Conservation (phyloP, 2,797 vertebrate species). For the Hozukius guyotensis region DNA sequence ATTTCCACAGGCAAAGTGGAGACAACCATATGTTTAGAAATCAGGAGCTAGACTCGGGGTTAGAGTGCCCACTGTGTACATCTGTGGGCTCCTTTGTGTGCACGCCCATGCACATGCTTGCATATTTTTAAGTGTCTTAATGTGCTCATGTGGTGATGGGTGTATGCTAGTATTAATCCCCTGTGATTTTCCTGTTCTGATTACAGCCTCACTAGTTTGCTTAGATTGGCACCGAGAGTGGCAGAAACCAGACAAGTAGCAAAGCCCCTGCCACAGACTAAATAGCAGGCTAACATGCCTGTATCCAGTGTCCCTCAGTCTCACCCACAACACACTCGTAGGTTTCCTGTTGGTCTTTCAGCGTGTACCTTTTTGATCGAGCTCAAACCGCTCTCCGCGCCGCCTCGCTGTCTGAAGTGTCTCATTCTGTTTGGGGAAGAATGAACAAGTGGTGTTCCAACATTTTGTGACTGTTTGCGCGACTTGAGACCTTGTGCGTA, state of each 20-base stretch:
- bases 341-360: conserved; percentile 69
- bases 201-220: conserved; percentile 71
- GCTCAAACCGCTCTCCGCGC: conserved; percentile 42
- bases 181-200: conserved; percentile 64
- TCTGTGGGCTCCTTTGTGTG: conserved; percentile 42
- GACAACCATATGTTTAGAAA: conserved; percentile 61
- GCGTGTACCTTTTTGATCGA: conserved; percentile 61
- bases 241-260: conserved; percentile 55
- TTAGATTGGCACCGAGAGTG: conserved; percentile 72
- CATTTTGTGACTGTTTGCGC: conserved; percentile 63
- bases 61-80: conserved; percentile 42
- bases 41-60: conserved; percentile 28
- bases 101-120: conserved; percentile 18
- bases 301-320: conserved; percentile 60
- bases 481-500: conserved; percentile 60
- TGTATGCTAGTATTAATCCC: conserved; percentile 63
- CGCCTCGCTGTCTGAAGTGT: conserved; percentile 27
- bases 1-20: conserved; percentile 47
- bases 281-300: conserved; percentile 66
- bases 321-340: conserved; percentile 60
- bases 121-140: conserved; percentile 45
- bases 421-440: conserved; percentile 45
- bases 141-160: conserved; percentile 48
- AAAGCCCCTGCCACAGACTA: conserved; percentile 65
- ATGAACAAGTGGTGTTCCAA: conserved; percentile 24